Percentiles rank a stretch among this genome's conserved stretches.
phyloP scores from a whole-genome alignment of 1,140 invertebrate genomes.

The Temnothorax curvispinosus region DNA sequence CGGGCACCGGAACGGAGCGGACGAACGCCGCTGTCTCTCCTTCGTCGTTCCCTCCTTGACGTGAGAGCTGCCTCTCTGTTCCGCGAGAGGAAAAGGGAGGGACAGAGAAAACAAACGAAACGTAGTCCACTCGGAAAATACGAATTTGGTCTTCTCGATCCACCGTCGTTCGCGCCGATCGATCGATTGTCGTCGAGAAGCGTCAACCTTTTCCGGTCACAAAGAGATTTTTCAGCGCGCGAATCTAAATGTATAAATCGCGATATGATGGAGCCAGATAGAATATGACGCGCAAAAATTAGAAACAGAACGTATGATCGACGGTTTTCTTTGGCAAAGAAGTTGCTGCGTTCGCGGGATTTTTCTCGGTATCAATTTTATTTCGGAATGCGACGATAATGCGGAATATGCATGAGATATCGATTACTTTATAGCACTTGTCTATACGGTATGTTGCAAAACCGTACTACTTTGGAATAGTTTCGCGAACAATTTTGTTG shows the following conservation, averaged over 20 bases:
- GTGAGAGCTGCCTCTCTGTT: background rate
- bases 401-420: background rate
- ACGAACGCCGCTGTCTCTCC: conserved; percentile 76
- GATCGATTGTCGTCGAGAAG: conserved; percentile 29
- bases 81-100: background rate
- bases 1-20: conserved; percentile 81
- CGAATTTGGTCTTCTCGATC: conserved; percentile 16
- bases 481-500: background rate
- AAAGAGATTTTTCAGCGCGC: background rate
- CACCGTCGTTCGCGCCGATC: background rate
- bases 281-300: background rate
- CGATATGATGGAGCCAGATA: conserved; percentile 1
- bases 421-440: background rate
- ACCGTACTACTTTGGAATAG: background rate
- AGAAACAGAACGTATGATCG: background rate
- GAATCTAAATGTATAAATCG: background rate
- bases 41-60: conserved; percentile 24
- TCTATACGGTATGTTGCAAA: background rate
- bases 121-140: conserved; percentile 7
- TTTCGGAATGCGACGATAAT: background rate
- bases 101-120: background rate
- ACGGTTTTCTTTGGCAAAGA: background rate
- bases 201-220: conserved; percentile 8
- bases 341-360: background rate
- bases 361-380: background rate